Conservation (phyloP, 2,113 vertebrate species). For the Macquaria australasica region DNA sequence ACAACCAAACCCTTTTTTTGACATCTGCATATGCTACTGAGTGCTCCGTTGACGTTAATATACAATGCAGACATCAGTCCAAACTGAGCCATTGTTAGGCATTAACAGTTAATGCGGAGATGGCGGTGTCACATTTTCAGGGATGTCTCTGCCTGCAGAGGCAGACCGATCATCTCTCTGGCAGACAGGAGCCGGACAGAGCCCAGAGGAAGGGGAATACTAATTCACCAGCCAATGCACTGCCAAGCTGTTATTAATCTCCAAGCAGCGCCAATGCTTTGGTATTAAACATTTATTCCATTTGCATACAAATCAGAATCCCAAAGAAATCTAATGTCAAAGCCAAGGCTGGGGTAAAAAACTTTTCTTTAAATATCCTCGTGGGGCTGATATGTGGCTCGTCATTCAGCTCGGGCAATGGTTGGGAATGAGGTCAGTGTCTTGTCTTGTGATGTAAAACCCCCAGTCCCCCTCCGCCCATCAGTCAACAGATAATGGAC, state of each 20-base stretch:
- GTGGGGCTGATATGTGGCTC: conserved; percentile 9
- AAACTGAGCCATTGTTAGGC: conserved; percentile 19
- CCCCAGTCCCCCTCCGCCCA: neutral
- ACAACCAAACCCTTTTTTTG: neutral
- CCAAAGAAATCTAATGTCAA: conserved; percentile 66
- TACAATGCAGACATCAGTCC: conserved; percentile 34
- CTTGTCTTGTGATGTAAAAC: conserved; percentile 32
- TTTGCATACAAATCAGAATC: conserved; percentile 76
- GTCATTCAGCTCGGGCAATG: conserved; percentile 17
- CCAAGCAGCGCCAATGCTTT: conserved; percentile 54
- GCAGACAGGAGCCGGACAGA: conserved; percentile 63
- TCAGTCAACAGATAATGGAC: conserved; percentile 12
- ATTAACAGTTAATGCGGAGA: conserved; percentile 47
- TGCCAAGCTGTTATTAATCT: conserved; percentile 73
- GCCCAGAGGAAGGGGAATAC: conserved; percentile 57
- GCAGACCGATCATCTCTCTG: conserved; percentile 54
- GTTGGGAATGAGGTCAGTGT: conserved; percentile 42
- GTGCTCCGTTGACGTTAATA: conserved; percentile 24
- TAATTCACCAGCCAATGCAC: conserved; percentile 61
- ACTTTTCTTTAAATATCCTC: conserved; percentile 42
- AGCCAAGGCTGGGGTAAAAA: conserved; percentile 44
- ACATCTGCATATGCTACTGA: conserved; percentile 17
- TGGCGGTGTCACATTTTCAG: conserved; percentile 50
- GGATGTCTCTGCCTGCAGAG: conserved; percentile 50
- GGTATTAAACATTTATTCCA: conserved; percentile 73